phyloP scores from a whole-genome alignment of 35 echinoderm and acorn worm genomes.

The Holothuria glaberrima region DNA sequence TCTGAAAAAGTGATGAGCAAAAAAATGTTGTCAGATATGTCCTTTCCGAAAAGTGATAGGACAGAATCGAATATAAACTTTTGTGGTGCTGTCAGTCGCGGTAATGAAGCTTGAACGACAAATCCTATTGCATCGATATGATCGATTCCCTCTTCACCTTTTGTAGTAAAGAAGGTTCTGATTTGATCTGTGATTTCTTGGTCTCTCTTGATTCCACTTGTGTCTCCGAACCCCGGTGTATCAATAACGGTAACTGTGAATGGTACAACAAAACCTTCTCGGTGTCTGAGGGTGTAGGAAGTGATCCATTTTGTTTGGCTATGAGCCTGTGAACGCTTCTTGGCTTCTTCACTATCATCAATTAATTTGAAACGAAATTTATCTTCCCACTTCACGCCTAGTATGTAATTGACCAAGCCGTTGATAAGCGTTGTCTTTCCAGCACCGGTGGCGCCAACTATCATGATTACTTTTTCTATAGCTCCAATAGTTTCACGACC shows the following conservation, averaged over 20 bases:
- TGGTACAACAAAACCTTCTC: not conserved
- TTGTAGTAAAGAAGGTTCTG: conserved; percentile 31
- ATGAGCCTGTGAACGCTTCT: conserved; percentile 37
- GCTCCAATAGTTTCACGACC: not conserved
- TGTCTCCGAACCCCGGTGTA: conserved; percentile 69
- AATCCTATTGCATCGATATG: conserved; percentile 77
- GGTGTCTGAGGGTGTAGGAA: conserved; percentile 52
- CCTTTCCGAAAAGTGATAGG: conserved; percentile 59
- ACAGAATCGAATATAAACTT: conserved; percentile 65
- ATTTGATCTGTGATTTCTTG: conserved; percentile 49
- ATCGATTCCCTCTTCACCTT: conserved; percentile 19
- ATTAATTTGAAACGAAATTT: conserved; percentile 61
- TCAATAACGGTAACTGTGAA: conserved; percentile 69
- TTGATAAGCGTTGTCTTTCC: conserved; percentile 44
- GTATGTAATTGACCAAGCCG: conserved; percentile 29
- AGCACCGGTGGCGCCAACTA: conserved; percentile 37
- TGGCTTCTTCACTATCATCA: conserved; percentile 20
- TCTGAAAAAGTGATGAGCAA: conserved; percentile 62
- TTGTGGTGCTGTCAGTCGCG: conserved; percentile 36
- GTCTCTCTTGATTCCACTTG: conserved; percentile 58
- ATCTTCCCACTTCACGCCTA: conserved; percentile 67
- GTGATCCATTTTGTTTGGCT: conserved; percentile 71
- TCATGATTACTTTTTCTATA: conserved; percentile 13
- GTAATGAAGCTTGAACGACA: conserved; percentile 54
- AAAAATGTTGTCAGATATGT: conserved; percentile 60